A percentile compares a stretch with the other conserved stretches of the same genome.
phyloP scores from a whole-genome alignment of 1,140 invertebrate genomes.

The Philaenus spumarius region DNA sequence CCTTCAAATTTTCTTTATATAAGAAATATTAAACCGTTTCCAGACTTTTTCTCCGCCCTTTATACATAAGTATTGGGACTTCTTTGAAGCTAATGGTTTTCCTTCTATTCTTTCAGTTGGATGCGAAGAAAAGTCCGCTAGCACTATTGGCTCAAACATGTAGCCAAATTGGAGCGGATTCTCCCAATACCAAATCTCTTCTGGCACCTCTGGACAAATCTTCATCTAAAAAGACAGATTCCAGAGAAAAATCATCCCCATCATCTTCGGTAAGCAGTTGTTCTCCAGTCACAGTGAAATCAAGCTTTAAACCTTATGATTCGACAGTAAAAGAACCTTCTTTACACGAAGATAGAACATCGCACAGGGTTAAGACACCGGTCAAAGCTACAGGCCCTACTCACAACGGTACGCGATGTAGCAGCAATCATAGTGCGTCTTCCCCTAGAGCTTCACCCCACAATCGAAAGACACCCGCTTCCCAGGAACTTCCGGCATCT shows the following conservation, averaged over 20 bases:
- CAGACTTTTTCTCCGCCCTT: too few species aligned
- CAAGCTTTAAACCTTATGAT: slow-evolving; percentile 83
- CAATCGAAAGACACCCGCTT: slow-evolving; percentile 25
- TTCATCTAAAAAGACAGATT: slow-evolving; percentile 45
- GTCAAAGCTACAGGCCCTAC: slow-evolving; percentile 6
- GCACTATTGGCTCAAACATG: slow-evolving; percentile 97
- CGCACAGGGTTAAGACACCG: slow-evolving; percentile 22
- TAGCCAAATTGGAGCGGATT: slow-evolving; percentile 94
- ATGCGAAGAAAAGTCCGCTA: slow-evolving; percentile 95
- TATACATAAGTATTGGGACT: not conserved
- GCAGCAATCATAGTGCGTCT: slow-evolving; percentile 27
- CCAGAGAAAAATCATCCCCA: slow-evolving; percentile 19
- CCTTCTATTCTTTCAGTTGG: slow-evolving; percentile 70
- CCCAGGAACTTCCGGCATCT: slow-evolving; percentile 17
- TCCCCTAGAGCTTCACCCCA: slow-evolving; percentile 22
- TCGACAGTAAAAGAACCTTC: slow-evolving; percentile 55
- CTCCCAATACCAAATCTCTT: slow-evolving; percentile 53
- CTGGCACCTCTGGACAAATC: slow-evolving; percentile 64
- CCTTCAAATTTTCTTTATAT: too few species aligned
- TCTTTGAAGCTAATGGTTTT: too few species aligned
- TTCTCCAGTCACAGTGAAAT: slow-evolving; percentile 46
- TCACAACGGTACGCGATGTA: slow-evolving; percentile 19
- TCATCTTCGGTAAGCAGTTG: slow-evolving; percentile 29
- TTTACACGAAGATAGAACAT: slow-evolving; percentile 49
- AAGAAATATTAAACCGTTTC: too few species aligned